phyloP scores from a whole-genome alignment of 2,113 vertebrate species.

The Tychaedon coryphoeus region DNA sequence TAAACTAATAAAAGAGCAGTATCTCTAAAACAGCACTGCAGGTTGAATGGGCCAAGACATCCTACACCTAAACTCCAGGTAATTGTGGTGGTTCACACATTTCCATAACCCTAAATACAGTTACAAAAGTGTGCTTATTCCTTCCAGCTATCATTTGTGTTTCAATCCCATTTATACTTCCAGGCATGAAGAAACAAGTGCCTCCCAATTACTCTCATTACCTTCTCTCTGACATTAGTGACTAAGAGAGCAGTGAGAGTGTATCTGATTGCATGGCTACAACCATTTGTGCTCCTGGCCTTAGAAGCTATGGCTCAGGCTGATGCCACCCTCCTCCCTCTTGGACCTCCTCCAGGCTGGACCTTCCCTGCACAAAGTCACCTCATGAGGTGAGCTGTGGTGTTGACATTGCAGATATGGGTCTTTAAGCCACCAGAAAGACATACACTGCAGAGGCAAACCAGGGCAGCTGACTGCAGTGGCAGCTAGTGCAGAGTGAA shows the following conservation, averaged over 20 bases:
- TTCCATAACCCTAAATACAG: neutral
- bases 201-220: neutral
- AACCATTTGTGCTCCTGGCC: neutral
- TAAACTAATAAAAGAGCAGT: neutral
- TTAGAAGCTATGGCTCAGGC: neutral
- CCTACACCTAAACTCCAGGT: neutral
- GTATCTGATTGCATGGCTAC: neutral
- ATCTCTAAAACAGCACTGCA: neutral
- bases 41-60: neutral
- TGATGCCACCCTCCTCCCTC: neutral
- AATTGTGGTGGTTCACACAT: neutral
- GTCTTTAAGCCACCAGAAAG: neutral
- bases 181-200: neutral
- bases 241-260: neutral
- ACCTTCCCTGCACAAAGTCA: neutral
- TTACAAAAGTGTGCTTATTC: neutral
- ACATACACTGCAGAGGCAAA: fast-evolving
- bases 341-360: neutral
- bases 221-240: neutral
- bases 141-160: neutral
- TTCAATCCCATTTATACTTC: neutral
- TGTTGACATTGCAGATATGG: fast-evolving
- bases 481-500: neutral
- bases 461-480: fast-evolving
- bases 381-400: fast-evolving